Percentiles rank a stretch among this genome's conserved stretches.
These are phyloP conservation scores for Cephus cinctus DNA, from an alignment of 1,140 invertebrate genomes.

Conservation along the genomic window DNA sequence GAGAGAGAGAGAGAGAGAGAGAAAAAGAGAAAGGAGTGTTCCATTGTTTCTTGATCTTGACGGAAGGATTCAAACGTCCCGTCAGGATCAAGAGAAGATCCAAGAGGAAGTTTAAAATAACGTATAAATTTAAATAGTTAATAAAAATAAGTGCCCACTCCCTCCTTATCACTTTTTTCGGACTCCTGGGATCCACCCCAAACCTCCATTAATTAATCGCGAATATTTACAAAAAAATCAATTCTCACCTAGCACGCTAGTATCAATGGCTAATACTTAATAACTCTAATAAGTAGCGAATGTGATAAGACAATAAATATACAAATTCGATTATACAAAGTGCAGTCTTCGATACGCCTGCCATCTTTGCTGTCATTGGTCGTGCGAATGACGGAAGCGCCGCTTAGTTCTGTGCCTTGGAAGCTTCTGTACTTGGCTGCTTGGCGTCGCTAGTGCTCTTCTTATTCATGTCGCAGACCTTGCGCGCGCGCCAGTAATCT, in stretches of 20 bases:
- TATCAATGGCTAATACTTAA: neutral
- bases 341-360: no score
- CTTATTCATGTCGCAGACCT: slow-evolving; percentile 37
- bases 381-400: slow-evolving; percentile 1
- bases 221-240: slow-evolving; percentile 40
- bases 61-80: neutral
- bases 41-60: neutral
- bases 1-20: neutral
- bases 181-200: slow-evolving; percentile 29
- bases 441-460: slow-evolving; percentile 33
- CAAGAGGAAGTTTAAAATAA: no score
- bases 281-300: no score
- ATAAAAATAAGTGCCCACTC: no score
- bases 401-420: slow-evolving; percentile 22
- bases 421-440: slow-evolving; percentile 24
- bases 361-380: slow-evolving; percentile 7
- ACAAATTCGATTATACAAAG: slow-evolving; percentile 7
- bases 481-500: slow-evolving; percentile 50
- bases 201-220: slow-evolving; percentile 38
- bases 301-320: slow-evolving; percentile 7
- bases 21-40: neutral
- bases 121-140: no score
- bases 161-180: no score
- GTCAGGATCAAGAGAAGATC: neutral
- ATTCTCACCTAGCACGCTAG: no score